Percentiles rank a stretch among this genome's conserved stretches.
phyloP scores from a whole-genome alignment of 2,888 invertebrate species.

The Tubulanus polymorphus region DNA sequence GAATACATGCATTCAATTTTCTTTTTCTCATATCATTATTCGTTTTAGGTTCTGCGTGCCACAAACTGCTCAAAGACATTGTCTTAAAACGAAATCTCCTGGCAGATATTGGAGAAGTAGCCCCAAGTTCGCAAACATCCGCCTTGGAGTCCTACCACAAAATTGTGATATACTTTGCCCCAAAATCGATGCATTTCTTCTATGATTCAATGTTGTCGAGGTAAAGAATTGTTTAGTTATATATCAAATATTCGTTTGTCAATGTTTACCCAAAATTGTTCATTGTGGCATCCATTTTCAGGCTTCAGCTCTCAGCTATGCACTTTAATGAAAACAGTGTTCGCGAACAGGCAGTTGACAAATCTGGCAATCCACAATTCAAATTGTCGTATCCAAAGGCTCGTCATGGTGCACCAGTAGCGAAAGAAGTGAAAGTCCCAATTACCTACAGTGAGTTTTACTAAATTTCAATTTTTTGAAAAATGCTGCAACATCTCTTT shows the following conservation, averaged over 20 bases:
- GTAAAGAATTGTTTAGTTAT: constrained; percentile 2
- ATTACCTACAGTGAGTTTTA: background rate
- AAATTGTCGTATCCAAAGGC: background rate
- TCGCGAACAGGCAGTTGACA: background rate
- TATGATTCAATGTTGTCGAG: background rate
- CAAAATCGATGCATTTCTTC: constrained; percentile 4
- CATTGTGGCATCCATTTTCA: background rate
- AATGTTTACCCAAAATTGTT: background rate
- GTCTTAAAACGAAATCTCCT: background rate
- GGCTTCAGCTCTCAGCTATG: background rate
- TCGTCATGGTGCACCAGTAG: background rate
- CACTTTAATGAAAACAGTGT: background rate
- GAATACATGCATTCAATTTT: too few species aligned
- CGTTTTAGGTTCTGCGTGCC: background rate
- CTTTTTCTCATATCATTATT: too few species aligned
- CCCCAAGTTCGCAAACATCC: constrained; percentile 2
- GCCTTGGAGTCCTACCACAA: constrained; percentile 3
- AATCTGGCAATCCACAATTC: background rate
- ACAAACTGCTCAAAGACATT: background rate
- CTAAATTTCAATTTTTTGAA: background rate
- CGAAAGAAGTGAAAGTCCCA: background rate
- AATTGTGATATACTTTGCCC: constrained; percentile 5
- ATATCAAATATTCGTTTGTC: background rate
- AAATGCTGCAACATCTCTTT: background rate
- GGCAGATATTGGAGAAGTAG: background rate